Percentiles rank a stretch among this genome's conserved stretches.
Evolutionary conservation across 2,113 vertebrate genomes (phyloP).

Genomic region (Columba livia): DNA sequence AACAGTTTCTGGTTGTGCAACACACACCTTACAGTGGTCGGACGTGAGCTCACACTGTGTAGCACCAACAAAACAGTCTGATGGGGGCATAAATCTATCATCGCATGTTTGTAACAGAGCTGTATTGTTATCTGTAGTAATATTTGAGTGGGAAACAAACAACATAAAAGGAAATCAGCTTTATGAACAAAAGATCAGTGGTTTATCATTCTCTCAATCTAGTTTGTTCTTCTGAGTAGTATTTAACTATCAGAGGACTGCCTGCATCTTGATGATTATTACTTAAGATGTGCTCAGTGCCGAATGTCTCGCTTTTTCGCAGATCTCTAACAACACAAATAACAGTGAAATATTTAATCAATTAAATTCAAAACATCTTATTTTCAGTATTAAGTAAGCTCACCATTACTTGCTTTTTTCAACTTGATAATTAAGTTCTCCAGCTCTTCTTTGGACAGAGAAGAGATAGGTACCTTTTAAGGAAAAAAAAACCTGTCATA

Average conservation of each 20-base stretch:
- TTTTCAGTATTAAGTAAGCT: conserved; percentile 18
- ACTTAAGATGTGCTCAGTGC: not conserved
- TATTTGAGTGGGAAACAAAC: not conserved
- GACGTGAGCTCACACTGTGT: not conserved
- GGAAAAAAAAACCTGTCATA: not conserved
- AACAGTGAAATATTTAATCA: not conserved
- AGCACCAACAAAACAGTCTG: not conserved
- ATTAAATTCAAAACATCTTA: not conserved
- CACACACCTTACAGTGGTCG: not conserved
- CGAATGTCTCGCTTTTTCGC: not conserved
- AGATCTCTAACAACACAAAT: not conserved
- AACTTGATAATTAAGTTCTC: conserved; percentile 82
- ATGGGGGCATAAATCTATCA: not conserved
- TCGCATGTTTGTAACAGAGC: not conserved
- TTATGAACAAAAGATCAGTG: not conserved
- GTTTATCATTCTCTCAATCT: not conserved
- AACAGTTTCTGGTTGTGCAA: not conserved
- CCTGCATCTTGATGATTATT: not conserved
- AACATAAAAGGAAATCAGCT: not conserved
- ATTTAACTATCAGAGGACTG: not conserved
- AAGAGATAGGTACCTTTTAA: conserved; percentile 81
- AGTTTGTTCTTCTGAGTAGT: not conserved
- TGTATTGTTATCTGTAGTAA: not conserved
- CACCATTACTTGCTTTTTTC: conserved; percentile 81
- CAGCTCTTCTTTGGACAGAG: conserved; percentile 79